A percentile compares a stretch with the other conserved stretches of the same genome.
These are phyloP conservation scores for Poeciliopsis occidentalis DNA, from an alignment of 2,113 vertebrate genomes.

Conservation along the genomic window DNA sequence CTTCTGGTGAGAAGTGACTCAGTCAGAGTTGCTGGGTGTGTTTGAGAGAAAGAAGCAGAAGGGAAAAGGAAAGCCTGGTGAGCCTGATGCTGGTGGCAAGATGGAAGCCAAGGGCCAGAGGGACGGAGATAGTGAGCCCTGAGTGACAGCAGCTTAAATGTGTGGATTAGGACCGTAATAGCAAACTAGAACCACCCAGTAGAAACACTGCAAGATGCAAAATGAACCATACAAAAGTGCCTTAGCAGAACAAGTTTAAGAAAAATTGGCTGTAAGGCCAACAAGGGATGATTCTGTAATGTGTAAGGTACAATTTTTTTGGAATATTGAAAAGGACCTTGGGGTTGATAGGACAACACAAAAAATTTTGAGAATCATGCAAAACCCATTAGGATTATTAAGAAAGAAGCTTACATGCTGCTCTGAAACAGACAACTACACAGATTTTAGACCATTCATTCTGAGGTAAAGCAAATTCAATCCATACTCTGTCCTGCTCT, in stretches of 20 bases:
- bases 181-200: neutral
- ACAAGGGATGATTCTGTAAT: neutral
- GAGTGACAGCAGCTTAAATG: constrained; percentile 3
- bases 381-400: neutral
- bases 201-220: neutral
- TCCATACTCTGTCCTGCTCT: neutral
- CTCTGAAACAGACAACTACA: neutral
- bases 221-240: neutral
- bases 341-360: neutral
- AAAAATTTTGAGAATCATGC: neutral
- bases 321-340: neutral
- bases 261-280: neutral
- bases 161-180: neutral
- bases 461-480: neutral
- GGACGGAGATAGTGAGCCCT: neutral
- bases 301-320: neutral
- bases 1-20: neutral
- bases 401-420: neutral
- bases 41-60: neutral
- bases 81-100: neutral
- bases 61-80: neutral
- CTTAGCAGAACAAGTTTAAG: neutral
- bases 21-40: neutral
- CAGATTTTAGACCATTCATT: neutral
- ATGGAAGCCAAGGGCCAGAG: neutral